A percentile compares a stretch with the other conserved stretches of the same genome.
Evolutionary conservation across 2,888 invertebrate species (phyloP).

Genomic region (Parnassius smintheus): DNA sequence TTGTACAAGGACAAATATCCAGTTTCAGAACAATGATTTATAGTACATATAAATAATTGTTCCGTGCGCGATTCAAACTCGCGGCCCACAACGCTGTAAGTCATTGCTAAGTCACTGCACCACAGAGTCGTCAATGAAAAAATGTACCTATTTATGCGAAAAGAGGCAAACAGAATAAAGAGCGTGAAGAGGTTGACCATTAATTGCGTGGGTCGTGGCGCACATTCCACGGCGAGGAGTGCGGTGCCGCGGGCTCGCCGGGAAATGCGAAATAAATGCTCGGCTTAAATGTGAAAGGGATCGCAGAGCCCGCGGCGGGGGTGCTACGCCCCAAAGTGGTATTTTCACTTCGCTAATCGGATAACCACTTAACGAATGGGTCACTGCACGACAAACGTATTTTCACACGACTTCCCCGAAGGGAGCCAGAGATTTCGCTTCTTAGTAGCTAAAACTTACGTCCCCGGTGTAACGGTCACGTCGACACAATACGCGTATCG

Average conservation of each 20-base stretch:
- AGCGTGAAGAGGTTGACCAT: conserved; percentile 58
- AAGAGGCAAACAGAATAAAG: conserved; percentile 35
- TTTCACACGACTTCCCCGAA: conserved; percentile 78
- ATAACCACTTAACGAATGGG: conserved; percentile 82
- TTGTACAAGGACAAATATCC: too few species aligned
- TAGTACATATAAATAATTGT: too few species aligned
- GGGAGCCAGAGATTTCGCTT: conserved; percentile 62
- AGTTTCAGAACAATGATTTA: too few species aligned
- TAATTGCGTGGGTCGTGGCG: conserved; percentile 63
- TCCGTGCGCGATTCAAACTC: too few species aligned
- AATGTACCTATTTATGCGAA: conserved; percentile 4
- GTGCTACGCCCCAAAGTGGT: conserved; percentile 80
- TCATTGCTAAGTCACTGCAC: too few species aligned
- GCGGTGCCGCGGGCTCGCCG: conserved; percentile 61
- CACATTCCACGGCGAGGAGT: conserved; percentile 51
- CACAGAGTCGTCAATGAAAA: too few species aligned
- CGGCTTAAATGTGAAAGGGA: conserved; percentile 77
- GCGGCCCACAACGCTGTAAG: too few species aligned
- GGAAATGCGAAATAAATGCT: conserved; percentile 80
- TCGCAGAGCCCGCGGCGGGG: conserved; percentile 73
- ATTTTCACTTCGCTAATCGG: conserved; percentile 83
- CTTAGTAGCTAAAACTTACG: conserved; percentile 77
- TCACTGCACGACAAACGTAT: conserved; percentile 81
- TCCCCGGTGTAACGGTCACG: conserved; percentile 67
- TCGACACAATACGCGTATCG: conserved; percentile 49